Base-by-base conservation (phyloP, 1,140 invertebrate species). In the Coboldia fuscipes region DNA sequence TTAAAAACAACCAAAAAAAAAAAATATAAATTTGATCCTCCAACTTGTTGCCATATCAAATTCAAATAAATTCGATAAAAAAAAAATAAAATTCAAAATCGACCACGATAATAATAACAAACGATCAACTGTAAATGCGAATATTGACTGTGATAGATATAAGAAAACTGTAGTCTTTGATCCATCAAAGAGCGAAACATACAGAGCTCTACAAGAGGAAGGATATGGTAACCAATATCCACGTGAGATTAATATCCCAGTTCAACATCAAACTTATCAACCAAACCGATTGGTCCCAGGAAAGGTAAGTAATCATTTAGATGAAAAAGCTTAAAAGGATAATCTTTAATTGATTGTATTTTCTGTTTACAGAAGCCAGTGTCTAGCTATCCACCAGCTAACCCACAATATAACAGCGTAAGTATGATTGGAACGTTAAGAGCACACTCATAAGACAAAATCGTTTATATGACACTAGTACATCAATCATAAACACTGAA, bases 121-220 rank as follows among this genome's bases (percentile, higher is more conserved):
- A n/a, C n/a, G n/a, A n/a, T n/a, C n/a, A n/a, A n/a, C n/a, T n/a
- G n/a, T n/a, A n/a, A n/a, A n/a, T n/a, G n/a, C n/a, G n/a, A n/a
- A n/a, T n/a, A n/a, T n/a, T n/a, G n/a, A n/a, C n/a, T n/a, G n/a
- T n/a, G n/a, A n/a, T 47, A 59, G 63, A 47, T 61, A 63, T 56
- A 77, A 70, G 67, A 70, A 70, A 58, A 71, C 75, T 42, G 56
- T 72, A 44, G 67, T 68, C 45, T 84, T 75, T 61, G 78, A 83
- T 63, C 80, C 79, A 40, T 72, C 73, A 52, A 75, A 78, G 58
- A 82, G 77, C 50, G 79, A 83, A 53, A 80, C 79, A 17, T 82
- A 70, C 65, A 76, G 73, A 62, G 77, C 74, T 44, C 66, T 84
- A 28, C 75, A 81, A 58, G 78, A 84, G 55, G 69, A 75, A 40